Evolutionary conservation across 1,140 invertebrate species (phyloP).

Genomic region (Plectrocnemia conspersa): DNA sequence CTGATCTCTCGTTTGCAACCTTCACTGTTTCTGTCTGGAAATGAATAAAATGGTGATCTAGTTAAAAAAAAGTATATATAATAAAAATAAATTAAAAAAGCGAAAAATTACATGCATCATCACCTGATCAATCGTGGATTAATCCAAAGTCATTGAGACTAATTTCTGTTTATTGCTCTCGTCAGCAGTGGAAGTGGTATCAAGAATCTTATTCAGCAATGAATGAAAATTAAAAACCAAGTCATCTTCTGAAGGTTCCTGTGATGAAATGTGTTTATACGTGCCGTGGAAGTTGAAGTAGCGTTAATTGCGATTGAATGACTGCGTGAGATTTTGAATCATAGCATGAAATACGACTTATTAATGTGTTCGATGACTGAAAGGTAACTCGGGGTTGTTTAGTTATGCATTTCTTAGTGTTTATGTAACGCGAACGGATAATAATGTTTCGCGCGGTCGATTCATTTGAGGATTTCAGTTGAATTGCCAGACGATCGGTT

Average conservation of each 20-base stretch:
- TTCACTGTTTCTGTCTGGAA: constrained; percentile 26
- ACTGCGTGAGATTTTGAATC: constrained; percentile 33
- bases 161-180: constrained; percentile 31
- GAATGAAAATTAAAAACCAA: constrained; percentile 9
- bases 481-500: constrained; percentile 3
- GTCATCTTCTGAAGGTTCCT: constrained; percentile 24
- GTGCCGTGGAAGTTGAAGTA: constrained; percentile 27
- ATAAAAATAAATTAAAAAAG: constrained; percentile 22
- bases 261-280: constrained; percentile 11
- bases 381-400: constrained; percentile 35
- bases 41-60: constrained; percentile 22
- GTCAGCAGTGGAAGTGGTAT: constrained; percentile 31
- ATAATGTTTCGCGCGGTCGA: constrained; percentile 6
- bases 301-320: constrained; percentile 27
- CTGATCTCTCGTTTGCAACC: constrained; percentile 24
- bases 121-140: constrained; percentile 9
- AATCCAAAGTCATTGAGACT: constrained; percentile 8
- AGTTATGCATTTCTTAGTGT: constrained; percentile 31
- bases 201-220: constrained; percentile 14
- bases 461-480: not conserved
- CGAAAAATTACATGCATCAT: too few relatives aligned
- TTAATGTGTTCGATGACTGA: constrained; percentile 34
- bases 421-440: constrained; percentile 6
- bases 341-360: constrained; percentile 32
- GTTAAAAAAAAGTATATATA: constrained; percentile 14